These are phyloP conservation scores for Ameiurus melas DNA, from an alignment of 2,113 vertebrate genomes.

Conservation along the genomic window DNA sequence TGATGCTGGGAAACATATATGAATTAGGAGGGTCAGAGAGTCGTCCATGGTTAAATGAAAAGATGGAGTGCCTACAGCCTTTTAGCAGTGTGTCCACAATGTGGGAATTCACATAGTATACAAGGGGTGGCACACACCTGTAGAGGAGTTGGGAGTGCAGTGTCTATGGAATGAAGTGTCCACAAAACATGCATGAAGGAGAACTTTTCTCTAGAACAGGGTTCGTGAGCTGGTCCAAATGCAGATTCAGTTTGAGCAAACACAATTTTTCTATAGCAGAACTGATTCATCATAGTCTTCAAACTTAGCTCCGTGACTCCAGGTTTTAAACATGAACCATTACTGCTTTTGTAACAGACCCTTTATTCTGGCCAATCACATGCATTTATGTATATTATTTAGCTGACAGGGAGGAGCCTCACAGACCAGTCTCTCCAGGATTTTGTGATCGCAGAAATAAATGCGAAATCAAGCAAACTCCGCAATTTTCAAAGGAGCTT, in stretches of 20 bases:
- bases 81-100: slow-evolving; percentile 63
- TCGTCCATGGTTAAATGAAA: slow-evolving; percentile 64
- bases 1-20: slow-evolving; percentile 59
- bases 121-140: slow-evolving; percentile 17
- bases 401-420: background rate
- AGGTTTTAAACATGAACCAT: background rate
- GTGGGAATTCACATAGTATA: slow-evolving; percentile 52
- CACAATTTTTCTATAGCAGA: background rate
- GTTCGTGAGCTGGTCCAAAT: background rate
- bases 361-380: background rate
- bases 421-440: too few relatives aligned
- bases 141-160: background rate
- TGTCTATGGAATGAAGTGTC: background rate
- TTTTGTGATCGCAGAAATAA: too few relatives aligned
- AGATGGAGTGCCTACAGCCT: slow-evolving; percentile 55
- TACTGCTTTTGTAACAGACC: too few relatives aligned
- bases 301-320: background rate
- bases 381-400: background rate
- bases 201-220: background rate
- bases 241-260: background rate
- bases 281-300: background rate
- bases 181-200: background rate
- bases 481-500: too few relatives aligned
- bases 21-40: slow-evolving; percentile 65
- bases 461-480: too few relatives aligned